Percentiles rank a stretch among this genome's conserved stretches.
Conservation (phyloP, 2,113 vertebrate genomes). For the Sigmodon hispidus region DNA sequence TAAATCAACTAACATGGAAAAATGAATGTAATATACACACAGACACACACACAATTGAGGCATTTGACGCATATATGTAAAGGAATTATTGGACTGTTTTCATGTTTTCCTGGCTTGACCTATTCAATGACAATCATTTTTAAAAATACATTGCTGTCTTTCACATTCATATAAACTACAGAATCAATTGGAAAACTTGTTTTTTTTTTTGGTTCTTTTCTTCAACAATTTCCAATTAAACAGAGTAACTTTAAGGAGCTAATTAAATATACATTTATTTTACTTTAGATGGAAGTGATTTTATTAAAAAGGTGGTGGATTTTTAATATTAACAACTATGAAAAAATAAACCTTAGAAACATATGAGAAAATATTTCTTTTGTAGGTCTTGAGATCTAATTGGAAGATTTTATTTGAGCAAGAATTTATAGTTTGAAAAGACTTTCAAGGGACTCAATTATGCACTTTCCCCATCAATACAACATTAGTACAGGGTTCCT, state of each 20-base stretch:
- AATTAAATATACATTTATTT: not conserved
- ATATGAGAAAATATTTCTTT: conserved; percentile 75
- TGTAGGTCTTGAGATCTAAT: conserved; percentile 75
- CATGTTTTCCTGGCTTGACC: not conserved
- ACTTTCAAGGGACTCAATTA: conserved; percentile 84
- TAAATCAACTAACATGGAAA: not conserved
- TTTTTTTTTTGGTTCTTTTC: rapidly evolving
- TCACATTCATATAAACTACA: not conserved
- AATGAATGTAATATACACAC: rapidly evolving
- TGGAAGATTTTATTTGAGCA: conserved; percentile 80
- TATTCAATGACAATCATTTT: not conserved
- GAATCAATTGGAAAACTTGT: not conserved
- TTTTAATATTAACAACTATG: conserved; percentile 76
- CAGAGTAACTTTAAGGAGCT: not conserved
- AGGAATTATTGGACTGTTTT: not conserved
- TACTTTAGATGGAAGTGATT: conserved; percentile 45
- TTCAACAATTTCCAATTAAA: not conserved
- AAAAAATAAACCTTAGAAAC: conserved; percentile 67
- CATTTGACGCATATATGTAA: not conserved
- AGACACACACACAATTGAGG: not conserved
- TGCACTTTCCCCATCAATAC: conserved; percentile 66
- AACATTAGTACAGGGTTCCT: conserved; percentile 62
- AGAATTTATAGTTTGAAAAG: conserved; percentile 78
- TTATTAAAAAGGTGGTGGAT: conserved; percentile 47
- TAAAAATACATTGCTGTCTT: not conserved